A percentile compares a stretch with the other conserved stretches of the same genome.
phyloP scores from a whole-genome alignment of 2,113 vertebrate genomes.

The Scalopus aquaticus region DNA sequence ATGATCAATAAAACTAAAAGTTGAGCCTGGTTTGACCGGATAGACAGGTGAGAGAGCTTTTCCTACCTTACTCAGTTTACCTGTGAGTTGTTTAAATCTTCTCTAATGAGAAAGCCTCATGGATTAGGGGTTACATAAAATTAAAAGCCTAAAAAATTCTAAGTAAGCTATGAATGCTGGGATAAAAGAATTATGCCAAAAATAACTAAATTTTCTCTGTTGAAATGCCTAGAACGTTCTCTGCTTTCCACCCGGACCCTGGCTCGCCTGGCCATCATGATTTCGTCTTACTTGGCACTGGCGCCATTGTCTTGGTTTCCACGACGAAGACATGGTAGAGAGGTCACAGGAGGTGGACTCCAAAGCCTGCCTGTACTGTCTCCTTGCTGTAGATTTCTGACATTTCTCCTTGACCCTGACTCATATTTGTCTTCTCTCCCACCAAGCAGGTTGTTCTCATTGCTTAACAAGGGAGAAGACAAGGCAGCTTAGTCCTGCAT shows the following conservation, averaged over 20 bases:
- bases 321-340: neutral
- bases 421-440: neutral
- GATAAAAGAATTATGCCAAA: neutral
- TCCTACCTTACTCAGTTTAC: neutral
- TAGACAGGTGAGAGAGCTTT: neutral
- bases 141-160: too few species aligned
- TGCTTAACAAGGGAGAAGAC: neutral
- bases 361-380: neutral
- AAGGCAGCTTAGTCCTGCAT: neutral
- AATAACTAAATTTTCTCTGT: neutral
- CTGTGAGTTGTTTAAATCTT: neutral
- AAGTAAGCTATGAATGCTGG: neutral
- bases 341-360: neutral
- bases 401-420: neutral
- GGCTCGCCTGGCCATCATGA: neutral
- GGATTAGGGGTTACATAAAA: neutral
- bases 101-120: constrained; percentile 1
- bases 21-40: neutral
- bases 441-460: neutral
- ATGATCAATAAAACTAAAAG: neutral
- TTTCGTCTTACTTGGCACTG: neutral
- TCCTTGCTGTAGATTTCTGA: neutral
- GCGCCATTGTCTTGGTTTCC: neutral
- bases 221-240: neutral
- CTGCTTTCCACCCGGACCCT: neutral